Percentiles rank a stretch among this genome's conserved stretches.
phyloP scores from a whole-genome alignment of 2,888 invertebrate species.

The Pseudococcus viburni region DNA sequence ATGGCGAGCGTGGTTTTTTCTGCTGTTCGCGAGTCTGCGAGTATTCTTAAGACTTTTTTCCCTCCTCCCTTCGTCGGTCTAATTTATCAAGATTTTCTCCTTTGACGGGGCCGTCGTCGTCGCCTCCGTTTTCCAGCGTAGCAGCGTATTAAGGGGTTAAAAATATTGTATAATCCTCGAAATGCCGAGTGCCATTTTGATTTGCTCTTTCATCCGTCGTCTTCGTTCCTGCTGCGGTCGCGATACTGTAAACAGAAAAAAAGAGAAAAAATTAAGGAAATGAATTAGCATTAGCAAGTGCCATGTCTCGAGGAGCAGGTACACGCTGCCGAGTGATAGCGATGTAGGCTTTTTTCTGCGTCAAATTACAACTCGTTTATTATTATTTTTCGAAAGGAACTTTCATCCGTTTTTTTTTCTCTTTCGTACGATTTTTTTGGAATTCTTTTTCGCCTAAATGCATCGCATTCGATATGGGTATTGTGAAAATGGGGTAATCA shows the following conservation, averaged over 20 bases:
- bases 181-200: too few relatives aligned
- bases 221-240: neutral
- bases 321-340: too few relatives aligned
- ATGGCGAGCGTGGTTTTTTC: slow-evolving; percentile 7
- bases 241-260: neutral
- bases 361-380: too few relatives aligned
- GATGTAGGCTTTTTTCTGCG: too few relatives aligned
- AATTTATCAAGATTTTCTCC: slow-evolving; percentile 33
- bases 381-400: too few relatives aligned
- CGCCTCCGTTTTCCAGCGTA: neutral
- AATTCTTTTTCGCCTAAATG: too few relatives aligned
- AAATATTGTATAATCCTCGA: slow-evolving; percentile 22
- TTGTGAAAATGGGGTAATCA: too few relatives aligned
- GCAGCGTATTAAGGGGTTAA: neutral
- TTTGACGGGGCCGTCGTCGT: neutral
- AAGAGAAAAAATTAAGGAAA: neutral
- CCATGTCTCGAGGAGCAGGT: neutral
- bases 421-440: too few relatives aligned
- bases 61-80: neutral
- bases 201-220: neutral
- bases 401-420: too few relatives aligned
- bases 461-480: too few relatives aligned
- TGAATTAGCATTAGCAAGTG: neutral
- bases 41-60: neutral
- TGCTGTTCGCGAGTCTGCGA: neutral